Conservation (phyloP, 2,888 invertebrate species). For the Athripsodes cinereus region DNA sequence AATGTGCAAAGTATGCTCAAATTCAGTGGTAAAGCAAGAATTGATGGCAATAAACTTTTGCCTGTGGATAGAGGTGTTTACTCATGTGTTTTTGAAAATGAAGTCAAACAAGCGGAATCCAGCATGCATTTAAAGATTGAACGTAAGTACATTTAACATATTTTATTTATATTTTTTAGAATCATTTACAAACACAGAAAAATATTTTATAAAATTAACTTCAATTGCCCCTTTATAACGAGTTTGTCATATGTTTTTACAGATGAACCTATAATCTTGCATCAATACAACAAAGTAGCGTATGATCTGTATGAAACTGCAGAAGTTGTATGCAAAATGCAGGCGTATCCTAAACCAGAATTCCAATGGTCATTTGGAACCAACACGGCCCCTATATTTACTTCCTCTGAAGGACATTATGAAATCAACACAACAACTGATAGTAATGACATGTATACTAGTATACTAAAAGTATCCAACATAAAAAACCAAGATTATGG, state of each 20-base stretch:
- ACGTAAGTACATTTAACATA: conserved; percentile 53
- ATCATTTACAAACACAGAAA: too few species aligned
- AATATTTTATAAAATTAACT: neutral
- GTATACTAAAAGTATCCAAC: conserved; percentile 65
- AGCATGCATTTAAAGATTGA: conserved; percentile 88
- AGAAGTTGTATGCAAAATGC: conserved; percentile 81
- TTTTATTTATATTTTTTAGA: too few species aligned
- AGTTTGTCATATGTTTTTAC: conserved; percentile 25
- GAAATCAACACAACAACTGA: conserved; percentile 76
- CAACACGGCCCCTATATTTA: conserved; percentile 66
- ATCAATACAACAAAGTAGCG: conserved; percentile 83
- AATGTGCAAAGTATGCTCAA: conserved; percentile 77
- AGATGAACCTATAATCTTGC: conserved; percentile 82
- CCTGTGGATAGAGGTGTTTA: conserved; percentile 84
- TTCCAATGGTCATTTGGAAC: conserved; percentile 87
- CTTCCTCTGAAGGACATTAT: conserved; percentile 80
- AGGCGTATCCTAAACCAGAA: conserved; percentile 87
- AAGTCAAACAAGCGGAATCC: conserved; percentile 81
- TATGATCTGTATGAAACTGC: conserved; percentile 80
- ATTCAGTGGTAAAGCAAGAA: conserved; percentile 73
- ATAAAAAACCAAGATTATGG: conserved; percentile 83
- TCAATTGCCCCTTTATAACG: neutral
- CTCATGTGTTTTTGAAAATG: conserved; percentile 83
- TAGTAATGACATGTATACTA: conserved; percentile 80
- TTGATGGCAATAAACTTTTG: conserved; percentile 67